phyloP scores from a whole-genome alignment of 2,888 invertebrate genomes.

The Melinopterus prodromus region DNA sequence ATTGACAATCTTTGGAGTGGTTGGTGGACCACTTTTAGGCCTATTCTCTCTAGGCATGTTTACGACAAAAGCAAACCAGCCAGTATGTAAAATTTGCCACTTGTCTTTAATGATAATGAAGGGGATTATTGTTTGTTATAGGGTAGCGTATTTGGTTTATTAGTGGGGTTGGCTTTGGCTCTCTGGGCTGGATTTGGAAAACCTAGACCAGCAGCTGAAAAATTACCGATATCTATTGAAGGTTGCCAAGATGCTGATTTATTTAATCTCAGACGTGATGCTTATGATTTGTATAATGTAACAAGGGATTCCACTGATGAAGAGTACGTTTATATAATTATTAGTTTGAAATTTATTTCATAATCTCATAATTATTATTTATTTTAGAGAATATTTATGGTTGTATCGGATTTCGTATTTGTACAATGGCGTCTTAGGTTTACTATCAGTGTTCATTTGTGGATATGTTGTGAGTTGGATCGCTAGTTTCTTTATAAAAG shows the following conservation, averaged over 20 bases:
- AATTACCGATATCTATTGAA: constrained; percentile 66
- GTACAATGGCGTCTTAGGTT: constrained; percentile 72
- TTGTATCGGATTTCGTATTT: constrained; percentile 77
- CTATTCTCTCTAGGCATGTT: constrained; percentile 89
- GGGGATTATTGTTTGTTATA: constrained; percentile 52
- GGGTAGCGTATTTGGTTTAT: constrained; percentile 75
- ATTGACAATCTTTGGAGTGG: constrained; percentile 85
- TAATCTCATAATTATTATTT: constrained; percentile 31
- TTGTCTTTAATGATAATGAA: neutral
- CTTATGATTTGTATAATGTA: neutral
- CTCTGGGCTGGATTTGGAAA: constrained; percentile 88
- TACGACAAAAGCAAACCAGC: constrained; percentile 75
- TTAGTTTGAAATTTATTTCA: neutral
- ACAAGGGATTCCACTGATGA: neutral
- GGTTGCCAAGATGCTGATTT: constrained; percentile 62
- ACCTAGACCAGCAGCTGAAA: constrained; percentile 70
- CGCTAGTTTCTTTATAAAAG: constrained; percentile 53
- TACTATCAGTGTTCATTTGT: constrained; percentile 61
- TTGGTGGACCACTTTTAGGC: constrained; percentile 87
- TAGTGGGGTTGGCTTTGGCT: constrained; percentile 71
- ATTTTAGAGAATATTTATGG: constrained; percentile 65
- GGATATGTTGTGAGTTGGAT: constrained; percentile 65
- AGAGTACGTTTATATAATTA: constrained; percentile 7
- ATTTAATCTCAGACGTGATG: constrained; percentile 31
- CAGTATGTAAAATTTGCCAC: constrained; percentile 58